These are phyloP conservation scores for Oligia latruncula DNA, from an alignment of 2,888 invertebrate genomes.

Conservation along the genomic window DNA sequence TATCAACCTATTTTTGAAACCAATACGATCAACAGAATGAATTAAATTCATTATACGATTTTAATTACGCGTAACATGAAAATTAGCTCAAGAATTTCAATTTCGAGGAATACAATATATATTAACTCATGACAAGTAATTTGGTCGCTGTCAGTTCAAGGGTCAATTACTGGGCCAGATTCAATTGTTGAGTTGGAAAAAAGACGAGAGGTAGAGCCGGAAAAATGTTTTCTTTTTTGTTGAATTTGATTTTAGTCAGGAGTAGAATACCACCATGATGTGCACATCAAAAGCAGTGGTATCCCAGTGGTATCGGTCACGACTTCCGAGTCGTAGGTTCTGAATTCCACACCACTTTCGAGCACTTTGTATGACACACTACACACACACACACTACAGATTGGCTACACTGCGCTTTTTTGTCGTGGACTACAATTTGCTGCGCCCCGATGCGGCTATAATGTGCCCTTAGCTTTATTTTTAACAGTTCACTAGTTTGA, in stretches of 20 bases:
- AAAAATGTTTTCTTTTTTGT: neutral
- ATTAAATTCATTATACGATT: conserved; percentile 1
- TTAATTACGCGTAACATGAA: neutral
- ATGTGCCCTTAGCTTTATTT: neutral
- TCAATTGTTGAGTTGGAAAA: conserved; percentile 21
- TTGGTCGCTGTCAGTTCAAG: conserved; percentile 31
- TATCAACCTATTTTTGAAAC: conserved; percentile 1
- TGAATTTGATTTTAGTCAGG: neutral
- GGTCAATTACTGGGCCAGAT: conserved; percentile 13
- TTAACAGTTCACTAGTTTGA: neutral
- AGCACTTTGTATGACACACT: neutral
- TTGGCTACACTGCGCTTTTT: neutral
- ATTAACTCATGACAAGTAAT: conserved; percentile 29
- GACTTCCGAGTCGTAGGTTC: too few relatives aligned
- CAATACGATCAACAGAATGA: neutral
- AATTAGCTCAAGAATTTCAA: conserved; percentile 8
- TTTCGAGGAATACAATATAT: conserved; percentile 5
- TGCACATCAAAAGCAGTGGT: neutral
- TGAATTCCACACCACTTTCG: neutral
- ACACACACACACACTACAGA: neutral
- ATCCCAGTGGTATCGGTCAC: neutral
- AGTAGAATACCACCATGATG: too few relatives aligned
- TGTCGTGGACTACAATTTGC: neutral
- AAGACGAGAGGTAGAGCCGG: neutral
- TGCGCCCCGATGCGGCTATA: neutral